phyloP scores from a whole-genome alignment of 2,797 vertebrate species.

The Sebastiscus tertius region DNA sequence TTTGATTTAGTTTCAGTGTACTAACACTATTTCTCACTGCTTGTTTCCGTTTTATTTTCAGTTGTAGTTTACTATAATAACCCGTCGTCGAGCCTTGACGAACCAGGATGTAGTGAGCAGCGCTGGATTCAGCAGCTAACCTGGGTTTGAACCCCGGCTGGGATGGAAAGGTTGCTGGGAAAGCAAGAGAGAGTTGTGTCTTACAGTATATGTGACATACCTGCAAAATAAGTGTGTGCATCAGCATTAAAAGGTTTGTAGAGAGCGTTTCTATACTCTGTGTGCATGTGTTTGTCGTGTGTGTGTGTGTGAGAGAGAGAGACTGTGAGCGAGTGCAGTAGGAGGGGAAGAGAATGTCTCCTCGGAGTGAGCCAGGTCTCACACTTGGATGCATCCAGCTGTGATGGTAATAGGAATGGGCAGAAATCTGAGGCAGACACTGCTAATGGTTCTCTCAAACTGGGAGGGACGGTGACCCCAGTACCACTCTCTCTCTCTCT shows the following conservation, averaged over 20 bases:
- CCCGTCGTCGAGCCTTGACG: too few relatives aligned
- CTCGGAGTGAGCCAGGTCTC: slow-evolving; percentile 15
- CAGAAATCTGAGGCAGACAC: slow-evolving; percentile 87
- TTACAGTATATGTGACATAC: background rate
- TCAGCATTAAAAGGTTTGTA: background rate
- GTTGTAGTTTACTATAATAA: too few relatives aligned
- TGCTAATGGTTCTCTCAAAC: slow-evolving; percentile 83
- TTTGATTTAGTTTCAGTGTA: too few relatives aligned
- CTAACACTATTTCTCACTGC: too few relatives aligned
- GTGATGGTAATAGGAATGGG: slow-evolving; percentile 84
- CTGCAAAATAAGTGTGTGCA: background rate
- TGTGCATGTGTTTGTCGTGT: background rate
- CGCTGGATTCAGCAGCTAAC: slow-evolving; percentile 39
- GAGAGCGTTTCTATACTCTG: background rate
- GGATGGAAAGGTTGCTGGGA: background rate
- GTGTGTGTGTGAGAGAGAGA: background rate
- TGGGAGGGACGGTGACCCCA: slow-evolving; percentile 69
- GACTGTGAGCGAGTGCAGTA: slow-evolving; percentile 1
- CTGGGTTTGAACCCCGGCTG: slow-evolving; percentile 55
- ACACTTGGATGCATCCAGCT: slow-evolving; percentile 52
- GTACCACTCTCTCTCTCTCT: slow-evolving; percentile 6
- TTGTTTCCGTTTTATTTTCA: too few relatives aligned
- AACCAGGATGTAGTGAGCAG: slow-evolving; percentile 30
- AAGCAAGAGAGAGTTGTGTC: background rate
- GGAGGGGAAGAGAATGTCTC: slow-evolving; percentile 25